Conservation (phyloP, 23 tunicate species). For the Botrylloides violaceus region DNA sequence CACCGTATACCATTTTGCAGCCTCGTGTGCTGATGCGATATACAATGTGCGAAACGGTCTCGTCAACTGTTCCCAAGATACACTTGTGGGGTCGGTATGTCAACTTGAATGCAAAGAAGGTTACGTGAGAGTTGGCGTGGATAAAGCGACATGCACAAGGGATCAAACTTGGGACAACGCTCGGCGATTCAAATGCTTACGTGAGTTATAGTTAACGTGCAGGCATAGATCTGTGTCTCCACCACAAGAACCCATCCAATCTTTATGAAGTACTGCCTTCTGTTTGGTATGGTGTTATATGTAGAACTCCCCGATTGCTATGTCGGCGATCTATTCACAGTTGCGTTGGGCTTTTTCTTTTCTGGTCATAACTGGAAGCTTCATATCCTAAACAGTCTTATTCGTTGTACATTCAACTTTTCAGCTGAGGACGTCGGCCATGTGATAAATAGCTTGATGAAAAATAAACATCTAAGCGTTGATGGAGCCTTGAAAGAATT, state of each 20-base stretch:
- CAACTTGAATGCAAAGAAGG: background rate
- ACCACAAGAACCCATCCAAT: background rate
- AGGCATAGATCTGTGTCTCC: background rate
- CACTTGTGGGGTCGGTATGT: background rate
- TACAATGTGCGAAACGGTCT: background rate
- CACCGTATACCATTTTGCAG: too few relatives aligned
- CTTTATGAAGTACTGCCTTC: background rate
- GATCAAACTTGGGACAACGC: background rate
- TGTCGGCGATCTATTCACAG: too few relatives aligned
- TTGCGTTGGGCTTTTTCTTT: too few relatives aligned
- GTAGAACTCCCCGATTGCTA: too few relatives aligned
- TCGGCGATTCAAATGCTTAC: constrained; percentile 12
- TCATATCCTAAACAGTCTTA: too few relatives aligned
- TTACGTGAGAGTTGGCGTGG: background rate
- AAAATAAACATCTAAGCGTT: background rate
- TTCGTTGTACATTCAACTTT: background rate
- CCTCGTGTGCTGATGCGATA: constrained; percentile 1
- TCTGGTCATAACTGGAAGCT: too few relatives aligned
- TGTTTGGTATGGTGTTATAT: too few relatives aligned
- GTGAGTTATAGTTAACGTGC: constrained; percentile 1
- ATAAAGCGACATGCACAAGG: background rate
- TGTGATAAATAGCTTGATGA: constrained; percentile 7
- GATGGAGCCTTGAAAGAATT: constrained; percentile 13
- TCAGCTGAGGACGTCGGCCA: constrained; percentile 13
- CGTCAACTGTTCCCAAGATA: background rate